A percentile compares a stretch with the other conserved stretches of the same genome.
These are phyloP conservation scores for Hypanus sabinus DNA, from an alignment of 2,113 vertebrate species.

Conservation along the genomic window DNA sequence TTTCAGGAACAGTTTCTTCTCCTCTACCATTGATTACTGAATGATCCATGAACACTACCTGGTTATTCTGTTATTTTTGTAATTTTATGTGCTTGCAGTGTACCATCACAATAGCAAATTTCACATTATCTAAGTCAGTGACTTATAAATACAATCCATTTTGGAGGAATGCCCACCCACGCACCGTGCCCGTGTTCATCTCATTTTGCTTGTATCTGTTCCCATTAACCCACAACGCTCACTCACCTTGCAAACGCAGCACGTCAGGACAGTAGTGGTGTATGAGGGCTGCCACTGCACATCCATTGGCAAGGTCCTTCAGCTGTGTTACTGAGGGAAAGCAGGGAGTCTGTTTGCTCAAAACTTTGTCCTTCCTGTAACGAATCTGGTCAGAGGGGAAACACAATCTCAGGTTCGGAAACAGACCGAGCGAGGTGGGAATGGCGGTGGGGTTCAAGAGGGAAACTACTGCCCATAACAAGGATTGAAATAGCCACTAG, in stretches of 20 bases:
- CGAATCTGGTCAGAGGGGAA: conserved; percentile 61
- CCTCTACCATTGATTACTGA: no score
- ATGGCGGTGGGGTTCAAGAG: conserved; percentile 17
- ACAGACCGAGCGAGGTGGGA: background rate
- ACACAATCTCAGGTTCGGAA: conserved; percentile 34
- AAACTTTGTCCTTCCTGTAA: conserved; percentile 78
- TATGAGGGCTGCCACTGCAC: conserved; percentile 72
- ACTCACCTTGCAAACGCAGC: conserved; percentile 72
- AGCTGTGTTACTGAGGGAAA: conserved; percentile 70
- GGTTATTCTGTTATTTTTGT: no score
- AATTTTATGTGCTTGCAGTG: no score
- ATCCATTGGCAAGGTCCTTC: conserved; percentile 76
- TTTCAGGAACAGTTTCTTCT: no score
- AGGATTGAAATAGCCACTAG: conserved; percentile 30
- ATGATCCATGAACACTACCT: no score
- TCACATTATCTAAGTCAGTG: no score
- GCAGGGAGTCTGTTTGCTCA: conserved; percentile 65
- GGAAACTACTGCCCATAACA: conserved; percentile 17
- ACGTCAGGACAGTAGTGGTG: conserved; percentile 80
- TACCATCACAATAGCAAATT: no score
- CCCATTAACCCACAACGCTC: no score
- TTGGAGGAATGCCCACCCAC: background rate
- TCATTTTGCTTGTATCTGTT: background rate
- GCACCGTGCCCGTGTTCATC: no score
- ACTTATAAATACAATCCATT: no score